phyloP scores from a whole-genome alignment of 2,888 invertebrate species.

The Dicyrtomina minuta region DNA sequence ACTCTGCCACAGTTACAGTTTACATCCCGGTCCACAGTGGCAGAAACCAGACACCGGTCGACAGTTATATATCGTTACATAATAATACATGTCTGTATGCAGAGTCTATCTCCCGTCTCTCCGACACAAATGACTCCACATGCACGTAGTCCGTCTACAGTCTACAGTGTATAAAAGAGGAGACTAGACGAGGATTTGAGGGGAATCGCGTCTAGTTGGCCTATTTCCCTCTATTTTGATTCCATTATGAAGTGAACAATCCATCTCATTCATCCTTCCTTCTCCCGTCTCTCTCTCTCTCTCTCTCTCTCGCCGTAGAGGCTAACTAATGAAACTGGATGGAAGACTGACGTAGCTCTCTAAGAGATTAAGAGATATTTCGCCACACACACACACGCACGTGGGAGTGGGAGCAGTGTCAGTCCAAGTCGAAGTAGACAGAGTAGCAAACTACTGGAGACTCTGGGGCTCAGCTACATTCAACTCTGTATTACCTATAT shows the following conservation, averaged over 20 bases:
- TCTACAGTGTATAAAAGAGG: background rate
- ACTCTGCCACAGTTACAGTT: too few species aligned
- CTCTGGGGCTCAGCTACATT: too few species aligned
- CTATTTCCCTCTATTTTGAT: slow-evolving; percentile 17
- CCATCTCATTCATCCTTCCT: slow-evolving; percentile 18
- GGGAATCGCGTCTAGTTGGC: slow-evolving; percentile 10
- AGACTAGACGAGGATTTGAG: background rate
- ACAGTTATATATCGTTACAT: too few species aligned
- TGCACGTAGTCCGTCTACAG: too few species aligned
- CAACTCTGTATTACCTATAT: too few species aligned
- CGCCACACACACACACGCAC: background rate
- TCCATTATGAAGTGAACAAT: slow-evolving; percentile 23
- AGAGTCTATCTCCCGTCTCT: too few species aligned
- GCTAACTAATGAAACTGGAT: slow-evolving; percentile 17
- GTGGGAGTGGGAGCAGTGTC: background rate
- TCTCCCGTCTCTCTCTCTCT: background rate
- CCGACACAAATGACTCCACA: too few species aligned
- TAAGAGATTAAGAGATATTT: slow-evolving; percentile 10
- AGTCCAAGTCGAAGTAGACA: background rate
- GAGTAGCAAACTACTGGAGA: too few species aligned
- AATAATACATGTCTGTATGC: too few species aligned
- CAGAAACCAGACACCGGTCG: too few species aligned
- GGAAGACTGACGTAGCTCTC: slow-evolving; percentile 12
- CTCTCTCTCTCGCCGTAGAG: background rate
- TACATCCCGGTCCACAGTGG: too few species aligned